phyloP scores from a whole-genome alignment of 2,888 invertebrate genomes.

The Hydrotaea cyrtoneurina region DNA sequence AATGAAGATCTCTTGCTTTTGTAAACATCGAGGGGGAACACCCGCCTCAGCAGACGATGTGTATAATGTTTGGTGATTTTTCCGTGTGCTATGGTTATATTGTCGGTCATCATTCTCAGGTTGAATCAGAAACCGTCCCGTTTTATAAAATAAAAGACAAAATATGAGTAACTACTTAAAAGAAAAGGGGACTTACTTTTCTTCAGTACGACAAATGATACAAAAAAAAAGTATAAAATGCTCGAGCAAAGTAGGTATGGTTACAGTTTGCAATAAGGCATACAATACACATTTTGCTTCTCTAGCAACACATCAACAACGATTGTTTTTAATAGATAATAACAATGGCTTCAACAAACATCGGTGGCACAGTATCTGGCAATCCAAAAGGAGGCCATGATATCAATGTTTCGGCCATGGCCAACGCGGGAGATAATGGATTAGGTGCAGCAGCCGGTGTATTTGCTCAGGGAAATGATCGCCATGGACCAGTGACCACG shows the following conservation, averaged over 20 bases:
- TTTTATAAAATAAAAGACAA: background rate
- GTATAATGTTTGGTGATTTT: background rate
- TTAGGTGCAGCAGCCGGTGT: constrained; percentile 72
- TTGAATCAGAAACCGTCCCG: background rate
- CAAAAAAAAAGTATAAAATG: background rate
- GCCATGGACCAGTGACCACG: constrained; percentile 72
- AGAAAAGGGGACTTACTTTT: background rate
- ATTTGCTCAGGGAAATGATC: constrained; percentile 72
- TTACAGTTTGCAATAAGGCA: constrained; percentile 10
- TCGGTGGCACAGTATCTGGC: constrained; percentile 68
- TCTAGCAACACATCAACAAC: constrained; percentile 25
- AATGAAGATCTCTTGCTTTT: background rate
- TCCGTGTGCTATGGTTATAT: background rate
- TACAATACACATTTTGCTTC: constrained; percentile 10
- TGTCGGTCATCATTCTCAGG: background rate
- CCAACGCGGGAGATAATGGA: constrained; percentile 69
- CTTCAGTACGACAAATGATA: background rate
- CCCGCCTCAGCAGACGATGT: background rate
- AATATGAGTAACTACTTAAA: background rate
- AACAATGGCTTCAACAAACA: constrained; percentile 51
- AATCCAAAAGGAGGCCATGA: constrained; percentile 72
- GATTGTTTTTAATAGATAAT: background rate
- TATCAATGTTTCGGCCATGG: constrained; percentile 63
- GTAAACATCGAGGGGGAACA: background rate
- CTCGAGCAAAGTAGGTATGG: background rate